These are phyloP conservation scores for Pluvianellus socialis DNA, from an alignment of 2,113 vertebrate genomes.

Conservation along the genomic window DNA sequence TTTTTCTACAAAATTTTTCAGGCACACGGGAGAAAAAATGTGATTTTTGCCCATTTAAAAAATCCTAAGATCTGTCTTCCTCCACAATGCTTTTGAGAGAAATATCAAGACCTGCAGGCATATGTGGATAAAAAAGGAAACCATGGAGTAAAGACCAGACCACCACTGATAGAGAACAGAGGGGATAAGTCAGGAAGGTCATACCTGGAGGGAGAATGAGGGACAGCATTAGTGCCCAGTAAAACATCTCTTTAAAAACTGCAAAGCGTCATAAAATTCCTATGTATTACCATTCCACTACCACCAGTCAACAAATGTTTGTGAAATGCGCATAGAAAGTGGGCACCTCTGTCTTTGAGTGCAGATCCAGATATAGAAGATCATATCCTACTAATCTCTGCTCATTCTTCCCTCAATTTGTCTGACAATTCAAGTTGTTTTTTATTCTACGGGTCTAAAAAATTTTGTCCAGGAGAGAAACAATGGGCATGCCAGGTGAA, in stretches of 20 bases:
- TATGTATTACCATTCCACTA: background rate
- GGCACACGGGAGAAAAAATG: accelerated
- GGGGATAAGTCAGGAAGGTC: background rate
- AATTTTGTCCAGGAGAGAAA: background rate
- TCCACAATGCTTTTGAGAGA: background rate
- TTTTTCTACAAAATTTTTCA: background rate
- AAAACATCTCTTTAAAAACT: background rate
- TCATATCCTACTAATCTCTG: background rate
- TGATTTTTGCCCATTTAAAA: background rate
- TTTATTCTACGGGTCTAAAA: background rate
- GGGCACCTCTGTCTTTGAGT: background rate
- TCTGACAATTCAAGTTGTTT: background rate
- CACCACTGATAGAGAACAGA: background rate
- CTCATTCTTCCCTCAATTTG: background rate
- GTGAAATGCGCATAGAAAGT: background rate
- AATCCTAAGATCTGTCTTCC: background rate
- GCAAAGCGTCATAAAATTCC: background rate
- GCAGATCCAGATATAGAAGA: background rate
- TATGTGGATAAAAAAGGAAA: background rate
- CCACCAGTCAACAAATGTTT: background rate
- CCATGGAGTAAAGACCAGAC: background rate
- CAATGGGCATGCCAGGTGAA: background rate
- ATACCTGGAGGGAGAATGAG: background rate
- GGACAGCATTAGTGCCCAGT: background rate
- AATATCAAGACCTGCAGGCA: background rate